Conservation (phyloP, 2,797 vertebrate genomes). For the Crenichthys baileyi region DNA sequence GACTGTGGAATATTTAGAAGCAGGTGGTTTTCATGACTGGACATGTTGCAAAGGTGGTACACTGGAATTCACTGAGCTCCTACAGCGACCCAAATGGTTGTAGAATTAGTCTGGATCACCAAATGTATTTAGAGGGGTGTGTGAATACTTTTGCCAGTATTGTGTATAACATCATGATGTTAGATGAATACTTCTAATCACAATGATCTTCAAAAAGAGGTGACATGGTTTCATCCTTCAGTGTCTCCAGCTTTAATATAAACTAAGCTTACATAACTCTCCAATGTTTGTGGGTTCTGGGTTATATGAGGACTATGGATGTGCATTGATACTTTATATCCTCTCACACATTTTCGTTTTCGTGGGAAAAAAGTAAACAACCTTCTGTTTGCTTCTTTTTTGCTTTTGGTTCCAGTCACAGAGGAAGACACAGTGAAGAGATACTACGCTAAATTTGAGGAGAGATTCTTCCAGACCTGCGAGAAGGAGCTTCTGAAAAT, state of each 20-base stretch:
- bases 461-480: constrained; percentile 98
- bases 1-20: too few relatives aligned
- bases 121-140: not conserved
- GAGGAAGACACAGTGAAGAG: constrained; percentile 97
- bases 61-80: too few relatives aligned
- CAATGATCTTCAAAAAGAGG: not conserved
- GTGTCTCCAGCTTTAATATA: not conserved
- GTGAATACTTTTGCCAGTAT: not conserved
- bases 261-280: not conserved
- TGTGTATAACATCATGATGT: not conserved
- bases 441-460: constrained; percentile 98
- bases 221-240: not conserved
- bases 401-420: constrained; percentile 83
- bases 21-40: too few relatives aligned
- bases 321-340: not conserved
- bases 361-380: not conserved
- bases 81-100: too few relatives aligned
- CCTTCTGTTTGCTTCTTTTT: constrained; percentile 18
- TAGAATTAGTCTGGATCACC: not conserved
- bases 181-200: not conserved
- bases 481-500: constrained; percentile 99
- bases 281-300: not conserved
- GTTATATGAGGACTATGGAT: not conserved
- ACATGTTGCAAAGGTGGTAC: too few relatives aligned
- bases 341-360: not conserved